Conservation (phyloP, 1,140 invertebrate species). For the Drosophila oshimai region DNA sequence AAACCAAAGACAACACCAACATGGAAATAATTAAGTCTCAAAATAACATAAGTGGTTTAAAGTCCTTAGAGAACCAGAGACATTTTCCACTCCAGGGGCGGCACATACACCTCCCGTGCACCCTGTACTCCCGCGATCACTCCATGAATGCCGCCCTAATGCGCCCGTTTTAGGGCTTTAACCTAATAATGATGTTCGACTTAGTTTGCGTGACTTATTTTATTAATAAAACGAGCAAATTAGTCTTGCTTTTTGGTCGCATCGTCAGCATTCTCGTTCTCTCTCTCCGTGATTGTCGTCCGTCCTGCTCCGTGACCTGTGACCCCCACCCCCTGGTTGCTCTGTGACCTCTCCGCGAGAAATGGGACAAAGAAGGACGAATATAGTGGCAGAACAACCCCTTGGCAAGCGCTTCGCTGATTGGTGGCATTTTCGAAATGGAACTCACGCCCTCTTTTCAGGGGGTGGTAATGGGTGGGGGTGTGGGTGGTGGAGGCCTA, state of each 20-base stretch:
- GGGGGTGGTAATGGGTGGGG: neutral
- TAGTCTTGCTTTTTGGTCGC: conserved; percentile 79
- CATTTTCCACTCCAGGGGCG: conserved; percentile 16
- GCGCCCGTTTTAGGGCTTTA: conserved; percentile 79
- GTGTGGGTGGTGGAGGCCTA: neutral
- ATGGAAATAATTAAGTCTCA: neutral
- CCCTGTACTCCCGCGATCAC: conserved; percentile 1
- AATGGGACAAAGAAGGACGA: conserved; percentile 18
- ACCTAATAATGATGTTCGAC: conserved; percentile 81
- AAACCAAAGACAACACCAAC: too few species aligned
- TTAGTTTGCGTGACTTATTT: conserved; percentile 81
- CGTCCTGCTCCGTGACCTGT: neutral
- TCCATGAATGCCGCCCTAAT: conserved; percentile 50
- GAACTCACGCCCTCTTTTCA: conserved; percentile 20
- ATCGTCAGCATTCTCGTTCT: conserved; percentile 21
- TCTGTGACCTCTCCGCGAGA: neutral
- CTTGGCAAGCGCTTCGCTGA: neutral
- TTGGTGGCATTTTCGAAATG: neutral
- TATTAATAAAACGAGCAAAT: conserved; percentile 82
- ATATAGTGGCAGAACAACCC: conserved; percentile 15
- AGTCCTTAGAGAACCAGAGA: conserved; percentile 1
- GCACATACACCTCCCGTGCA: neutral
- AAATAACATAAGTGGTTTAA: conserved; percentile 7
- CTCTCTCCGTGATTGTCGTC: conserved; percentile 34
- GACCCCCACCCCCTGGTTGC: neutral